These are phyloP conservation scores for Nyctibius grandis DNA, from an alignment of 2,797 vertebrate genomes.

Conservation along the genomic window DNA sequence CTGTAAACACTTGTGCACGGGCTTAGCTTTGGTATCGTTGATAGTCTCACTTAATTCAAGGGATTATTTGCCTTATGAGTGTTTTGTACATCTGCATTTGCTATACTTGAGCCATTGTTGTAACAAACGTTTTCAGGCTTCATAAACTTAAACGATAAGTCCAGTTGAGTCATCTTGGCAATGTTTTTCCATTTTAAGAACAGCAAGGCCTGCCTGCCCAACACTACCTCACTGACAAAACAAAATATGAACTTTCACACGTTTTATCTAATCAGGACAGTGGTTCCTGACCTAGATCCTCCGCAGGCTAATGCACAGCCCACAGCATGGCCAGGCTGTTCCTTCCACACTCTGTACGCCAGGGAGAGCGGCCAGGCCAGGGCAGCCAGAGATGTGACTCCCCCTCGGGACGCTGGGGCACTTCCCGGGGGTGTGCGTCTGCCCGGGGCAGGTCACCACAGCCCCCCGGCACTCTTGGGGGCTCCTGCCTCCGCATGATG, in stretches of 20 bases:
- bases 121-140: not conserved
- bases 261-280: not conserved
- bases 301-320: rapidly evolving
- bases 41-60: not conserved
- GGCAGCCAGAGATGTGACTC: no score
- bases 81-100: not conserved
- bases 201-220: not conserved
- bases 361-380: rapidly evolving
- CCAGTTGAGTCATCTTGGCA: not conserved
- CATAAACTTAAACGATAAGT: not conserved
- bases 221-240: not conserved
- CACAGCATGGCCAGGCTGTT: not conserved
- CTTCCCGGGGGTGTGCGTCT: not conserved
- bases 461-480: not conserved
- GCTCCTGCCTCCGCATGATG: not conserved
- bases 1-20: not conserved
- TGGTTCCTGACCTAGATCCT: not conserved
- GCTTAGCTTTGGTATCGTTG: not conserved
- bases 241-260: rapidly evolving
- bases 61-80: not conserved
- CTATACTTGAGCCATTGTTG: not conserved
- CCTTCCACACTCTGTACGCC: rapidly evolving
- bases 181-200: not conserved
- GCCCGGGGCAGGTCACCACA: not conserved
- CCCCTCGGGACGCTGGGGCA: not conserved